These are phyloP conservation scores for Gavia stellata DNA, from an alignment of 2,113 vertebrate genomes.

Conservation along the genomic window DNA sequence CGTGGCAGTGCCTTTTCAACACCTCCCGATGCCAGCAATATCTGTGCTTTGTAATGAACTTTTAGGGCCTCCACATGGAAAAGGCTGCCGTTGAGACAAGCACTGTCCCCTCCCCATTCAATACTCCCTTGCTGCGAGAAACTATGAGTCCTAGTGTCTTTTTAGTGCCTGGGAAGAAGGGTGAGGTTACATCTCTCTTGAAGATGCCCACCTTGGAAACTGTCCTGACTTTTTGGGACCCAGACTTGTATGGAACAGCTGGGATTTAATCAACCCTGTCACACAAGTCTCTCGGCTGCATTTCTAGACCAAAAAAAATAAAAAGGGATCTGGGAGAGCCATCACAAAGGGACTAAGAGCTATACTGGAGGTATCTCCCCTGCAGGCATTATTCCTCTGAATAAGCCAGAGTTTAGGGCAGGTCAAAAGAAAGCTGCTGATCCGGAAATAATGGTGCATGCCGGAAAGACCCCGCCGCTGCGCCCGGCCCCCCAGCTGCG, in stretches of 20 bases:
- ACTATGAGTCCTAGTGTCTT: background rate
- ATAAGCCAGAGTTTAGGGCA: constrained; percentile 70
- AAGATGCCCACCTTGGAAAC: background rate
- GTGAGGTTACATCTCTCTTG: background rate
- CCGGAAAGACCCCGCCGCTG: constrained; percentile 55
- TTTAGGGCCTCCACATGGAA: background rate
- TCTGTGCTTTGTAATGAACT: background rate
- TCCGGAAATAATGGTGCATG: constrained; percentile 78
- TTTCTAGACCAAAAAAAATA: constrained; percentile 53
- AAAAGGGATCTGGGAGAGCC: background rate
- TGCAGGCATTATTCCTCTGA: constrained; percentile 57
- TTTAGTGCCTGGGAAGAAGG: background rate
- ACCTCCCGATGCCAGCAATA: fast-evolving
- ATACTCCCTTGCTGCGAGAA: background rate
- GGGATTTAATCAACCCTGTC: background rate
- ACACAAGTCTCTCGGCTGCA: constrained; percentile 36
- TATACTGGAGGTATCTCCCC: constrained; percentile 57
- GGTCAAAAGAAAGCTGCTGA: constrained; percentile 75
- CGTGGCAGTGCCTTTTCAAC: background rate
- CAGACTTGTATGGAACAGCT: background rate
- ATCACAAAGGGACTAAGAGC: constrained; percentile 50
- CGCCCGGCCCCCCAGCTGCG: constrained; percentile 57
- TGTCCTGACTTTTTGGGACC: background rate
- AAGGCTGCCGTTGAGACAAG: background rate
- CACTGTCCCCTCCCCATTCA: background rate